Evolutionary conservation across 2,797 vertebrate species (phyloP), one percentile per base, ranked within the genome.

Genomic region (Enteromius viviparus): DNA sequence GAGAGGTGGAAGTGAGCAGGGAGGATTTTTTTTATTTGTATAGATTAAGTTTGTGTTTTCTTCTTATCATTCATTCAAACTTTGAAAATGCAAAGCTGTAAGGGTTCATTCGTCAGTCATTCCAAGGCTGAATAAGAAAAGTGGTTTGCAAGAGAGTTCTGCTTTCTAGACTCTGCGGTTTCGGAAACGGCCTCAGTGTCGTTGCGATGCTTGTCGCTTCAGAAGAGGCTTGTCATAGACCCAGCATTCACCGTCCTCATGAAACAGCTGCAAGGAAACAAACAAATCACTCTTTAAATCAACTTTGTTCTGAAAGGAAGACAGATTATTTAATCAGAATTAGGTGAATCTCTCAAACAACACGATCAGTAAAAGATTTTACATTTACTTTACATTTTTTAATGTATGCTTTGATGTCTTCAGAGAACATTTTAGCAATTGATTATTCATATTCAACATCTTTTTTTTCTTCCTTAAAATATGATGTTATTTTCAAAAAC

Each of bases 211-310:
- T 40, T 96, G 92, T 92, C 98, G 95, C 91, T 98, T 99, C 92
- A 99, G 85, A 81, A 99, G 95, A 1, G 98, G 98, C 88, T 99
- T 97, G 0, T 99, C 98, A 0, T 99, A 99, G 77, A 99, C 96
- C 98, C 98, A 99, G 92, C 97, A 98, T 90, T 99, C 98, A 17
- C 98, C 98, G 2, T 99, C 98, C 92, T 99, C 98, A 0, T 99
- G 98, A 94, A 99, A 99, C 2, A 99, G 88, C 98, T 99, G 85
- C 77, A 90, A 85, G 34, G 68, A 55, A 26, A 72, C 81, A 82
- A 49, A 89, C 26, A 70, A 47, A 90, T 34, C 87, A 84, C 51
- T 7, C 84, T 60, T 5, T 65, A 85, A 3, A 29, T 11, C 32
- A 77, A 21, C 32, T 34, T 0, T 51, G 68, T 21, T 55, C 58